These are phyloP conservation scores for Halocynthia aurantium DNA, from an alignment of 23 tunicate genomes.

Conservation along the genomic window DNA sequence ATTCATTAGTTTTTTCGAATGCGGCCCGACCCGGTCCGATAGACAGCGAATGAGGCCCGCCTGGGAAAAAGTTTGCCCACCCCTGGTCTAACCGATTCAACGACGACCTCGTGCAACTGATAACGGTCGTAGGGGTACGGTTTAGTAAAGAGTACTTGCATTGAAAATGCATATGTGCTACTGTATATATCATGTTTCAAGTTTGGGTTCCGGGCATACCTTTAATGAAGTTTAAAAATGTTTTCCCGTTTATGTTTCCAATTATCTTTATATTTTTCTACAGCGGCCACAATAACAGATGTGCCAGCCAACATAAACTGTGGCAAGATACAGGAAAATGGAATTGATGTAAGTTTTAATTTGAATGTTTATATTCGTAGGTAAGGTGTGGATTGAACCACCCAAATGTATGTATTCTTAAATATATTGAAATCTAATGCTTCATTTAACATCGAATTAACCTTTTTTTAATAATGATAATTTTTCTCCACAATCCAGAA, in stretches of 20 bases:
- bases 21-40: too few species aligned
- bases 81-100: too few species aligned
- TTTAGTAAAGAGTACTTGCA: too few species aligned
- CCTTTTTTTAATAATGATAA: not conserved
- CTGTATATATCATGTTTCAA: too few species aligned
- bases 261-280: not conserved
- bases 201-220: too few species aligned
- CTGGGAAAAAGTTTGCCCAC: too few species aligned
- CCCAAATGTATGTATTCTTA: not conserved
- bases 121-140: too few species aligned
- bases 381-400: not conserved
- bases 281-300: slow-evolving; percentile 15
- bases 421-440: not conserved
- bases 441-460: not conserved
- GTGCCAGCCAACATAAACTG: slow-evolving; percentile 20
- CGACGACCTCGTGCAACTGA: too few species aligned
- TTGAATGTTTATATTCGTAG: not conserved
- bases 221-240: not conserved
- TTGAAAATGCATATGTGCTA: too few species aligned
- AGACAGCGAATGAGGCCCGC: too few species aligned
- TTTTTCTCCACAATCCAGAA: not conserved
- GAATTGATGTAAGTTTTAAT: slow-evolving; percentile 58
- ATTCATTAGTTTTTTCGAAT: too few species aligned
- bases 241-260: not conserved
- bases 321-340: slow-evolving; percentile 53